Evolutionary conservation across 2,888 invertebrate genomes (phyloP), one percentile per base, ranked within the genome.

Genomic region (Drosophila vallismaia): DNA sequence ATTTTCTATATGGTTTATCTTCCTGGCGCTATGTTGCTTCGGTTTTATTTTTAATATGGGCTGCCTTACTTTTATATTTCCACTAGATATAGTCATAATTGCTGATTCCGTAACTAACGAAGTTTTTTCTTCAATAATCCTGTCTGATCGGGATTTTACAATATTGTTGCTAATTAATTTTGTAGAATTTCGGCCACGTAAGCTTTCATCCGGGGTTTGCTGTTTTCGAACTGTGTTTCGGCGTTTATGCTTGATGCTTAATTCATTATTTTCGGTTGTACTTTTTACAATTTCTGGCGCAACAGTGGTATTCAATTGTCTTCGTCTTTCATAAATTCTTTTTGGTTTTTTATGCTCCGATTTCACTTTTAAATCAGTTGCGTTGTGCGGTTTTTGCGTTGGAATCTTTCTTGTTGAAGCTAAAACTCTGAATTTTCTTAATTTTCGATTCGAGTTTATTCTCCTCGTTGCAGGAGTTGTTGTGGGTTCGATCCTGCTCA

Each of bases 31-130:
- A 1, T 54, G 45, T 9, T 38, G 40, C 28, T 52, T 49, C 5
- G 52, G 24, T 14, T 58, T 79, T 7, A 45, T 9, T 51, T 62
- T 57, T 7, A 55, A 63, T 51, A 46, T 49, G 24, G 64, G 68
- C 56, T 75, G 60, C 7, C 69, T 40, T 40, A 52, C 66, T 5
- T 63, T 75, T 0, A 53, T 46, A 45, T 74, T 84, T 2, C 74
- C 74, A 45, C 63, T 79, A 2, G 79, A 83, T 69, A 79, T 79
- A 0, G 79, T 79, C 79, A 79, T 79, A 33, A 79, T 79, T 4
- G 79, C 79, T 0, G 79, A 79, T 51, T 79, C 79, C 0, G 78
- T 63, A 4, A 74, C 73, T 1, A 75, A 28, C 0, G 73, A 53
- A 1, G 74, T 51, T 5, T 62, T 71, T 28, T 71, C 75, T n/a